Evolutionary conservation across 2,888 invertebrate genomes (phyloP).

Genomic region (Malthinus flaveolus): DNA sequence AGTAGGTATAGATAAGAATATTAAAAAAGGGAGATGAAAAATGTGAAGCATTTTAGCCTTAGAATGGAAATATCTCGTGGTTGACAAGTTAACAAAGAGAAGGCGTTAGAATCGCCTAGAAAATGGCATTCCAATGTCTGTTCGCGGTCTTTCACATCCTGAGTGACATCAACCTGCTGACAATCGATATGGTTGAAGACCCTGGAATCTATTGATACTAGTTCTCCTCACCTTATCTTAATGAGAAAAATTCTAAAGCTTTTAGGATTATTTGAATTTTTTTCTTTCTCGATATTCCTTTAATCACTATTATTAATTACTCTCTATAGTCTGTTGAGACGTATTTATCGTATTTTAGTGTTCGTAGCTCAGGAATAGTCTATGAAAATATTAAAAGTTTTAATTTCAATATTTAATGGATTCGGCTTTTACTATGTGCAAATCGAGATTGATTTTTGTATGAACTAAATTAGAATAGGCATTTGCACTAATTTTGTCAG

Average conservation of each 20-base stretch:
- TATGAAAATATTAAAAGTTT: too few relatives aligned
- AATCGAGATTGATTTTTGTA: too few relatives aligned
- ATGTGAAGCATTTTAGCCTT: conserved; percentile 37
- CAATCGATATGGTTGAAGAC: conserved; percentile 28
- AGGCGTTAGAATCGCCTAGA: conserved; percentile 43
- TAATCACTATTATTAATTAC: too few relatives aligned
- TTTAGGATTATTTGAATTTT: too few relatives aligned
- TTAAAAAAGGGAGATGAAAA: conserved; percentile 21
- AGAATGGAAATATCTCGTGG: conserved; percentile 47
- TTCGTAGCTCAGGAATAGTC: too few relatives aligned
- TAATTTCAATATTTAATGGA: too few relatives aligned
- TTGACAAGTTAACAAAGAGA: conserved; percentile 48
- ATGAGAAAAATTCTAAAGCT: conserved; percentile 2
- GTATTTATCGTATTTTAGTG: too few relatives aligned
- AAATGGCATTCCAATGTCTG: conserved; percentile 49
- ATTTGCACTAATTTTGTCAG: too few relatives aligned
- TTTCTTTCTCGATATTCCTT: too few relatives aligned
- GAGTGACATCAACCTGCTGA: conserved; percentile 23
- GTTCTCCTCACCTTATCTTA: conserved; percentile 7
- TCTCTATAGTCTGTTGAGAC: too few relatives aligned
- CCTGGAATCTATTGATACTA: conserved; percentile 20
- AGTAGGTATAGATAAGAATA: conserved; percentile 4
- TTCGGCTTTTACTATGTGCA: too few relatives aligned
- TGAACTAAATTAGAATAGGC: too few relatives aligned
- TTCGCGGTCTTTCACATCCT: conserved; percentile 37